These are phyloP conservation scores for Stylophora pistillata DNA, from an alignment of 64 coral and sea anemone species.

Conservation along the genomic window DNA sequence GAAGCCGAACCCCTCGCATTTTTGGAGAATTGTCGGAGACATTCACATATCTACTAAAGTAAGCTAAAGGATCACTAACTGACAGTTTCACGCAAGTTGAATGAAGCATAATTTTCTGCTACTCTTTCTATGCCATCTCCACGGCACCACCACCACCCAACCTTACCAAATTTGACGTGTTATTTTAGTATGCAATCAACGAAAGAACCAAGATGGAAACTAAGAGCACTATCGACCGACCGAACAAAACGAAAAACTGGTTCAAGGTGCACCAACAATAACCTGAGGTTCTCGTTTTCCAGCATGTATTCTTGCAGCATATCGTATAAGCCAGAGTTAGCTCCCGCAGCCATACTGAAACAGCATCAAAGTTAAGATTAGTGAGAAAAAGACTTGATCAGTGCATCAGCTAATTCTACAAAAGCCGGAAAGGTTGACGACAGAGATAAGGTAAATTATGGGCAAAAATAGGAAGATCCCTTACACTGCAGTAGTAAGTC, in stretches of 20 bases:
- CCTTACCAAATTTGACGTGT: no score
- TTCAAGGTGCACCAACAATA: background rate
- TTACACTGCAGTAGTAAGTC: conserved; percentile 27
- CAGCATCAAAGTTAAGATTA: background rate
- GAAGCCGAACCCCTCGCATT: no score
- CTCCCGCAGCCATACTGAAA: conserved; percentile 58
- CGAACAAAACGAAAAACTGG: no score
- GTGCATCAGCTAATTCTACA: background rate
- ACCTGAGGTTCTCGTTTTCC: conserved; percentile 84
- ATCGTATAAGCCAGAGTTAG: conserved; percentile 69
- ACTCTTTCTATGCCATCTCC: background rate
- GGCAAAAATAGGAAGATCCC: background rate
- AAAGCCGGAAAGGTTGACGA: background rate
- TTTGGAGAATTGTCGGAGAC: no score
- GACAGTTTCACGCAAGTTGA: no score
- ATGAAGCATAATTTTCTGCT: no score
- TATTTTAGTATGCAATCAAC: no score
- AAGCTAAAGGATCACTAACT: no score
- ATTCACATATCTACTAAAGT: no score
- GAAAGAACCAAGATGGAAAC: no score
- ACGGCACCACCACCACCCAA: no score
- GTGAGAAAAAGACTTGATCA: background rate
- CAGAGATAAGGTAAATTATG: background rate
- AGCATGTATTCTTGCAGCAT: conserved; percentile 91
- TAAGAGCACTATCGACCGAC: no score